Evolutionary conservation across 2,888 invertebrate species (phyloP), one percentile per base, ranked within the genome.

Genomic region (Cataglyphis altisquamis): DNA sequence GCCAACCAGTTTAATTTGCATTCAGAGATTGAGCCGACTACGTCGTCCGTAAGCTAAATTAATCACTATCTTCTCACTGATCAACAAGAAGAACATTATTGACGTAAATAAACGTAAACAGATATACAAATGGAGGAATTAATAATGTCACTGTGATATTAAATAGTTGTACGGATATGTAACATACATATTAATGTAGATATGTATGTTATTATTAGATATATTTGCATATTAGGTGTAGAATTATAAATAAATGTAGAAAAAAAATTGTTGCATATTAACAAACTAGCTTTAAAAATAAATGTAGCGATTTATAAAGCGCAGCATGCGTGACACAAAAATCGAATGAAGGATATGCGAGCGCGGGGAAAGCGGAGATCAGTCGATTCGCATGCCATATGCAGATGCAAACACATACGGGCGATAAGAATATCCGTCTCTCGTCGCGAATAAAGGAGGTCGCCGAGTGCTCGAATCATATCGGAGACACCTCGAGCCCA

Each of bases 401-500:
- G 55, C 39, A 67, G 18, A 25, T 77, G 55, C 15, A 39, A 75
- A 25, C n/a, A 32, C n/a, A 57, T 25, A 64, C 63, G 45, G 62
- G n/a, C 39, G 77, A 77, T 77, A 77, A 77, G 67, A 55, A 57
- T 77, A 77, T 74, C 32, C n/a, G 48, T 52, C n/a, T 52, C 55
- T 57, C 29, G 62, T 67, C 41, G 29, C 15, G 55, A 68, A 5
- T 67, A 41, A 75, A 77, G 41, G 68, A 68, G 77, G 68, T 68
- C 55, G 41, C 12, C 68, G 15, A 55, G 25, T 15, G 55, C n/a
- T 29, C 12, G 15, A 77, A 39, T 41, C 29, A 3, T n/a, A 3
- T 4, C n/a, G 39, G 15, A 29, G 39, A 66, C 55, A 55, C 18
- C 18, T 39, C 39, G n/a, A 66, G n/a, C 15, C 48, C 15, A 41